Percentiles rank a stretch among this genome's conserved stretches.
These are phyloP conservation scores for Rhyacophila evoluta DNA, from an alignment of 2,888 invertebrate species.

Conservation along the genomic window DNA sequence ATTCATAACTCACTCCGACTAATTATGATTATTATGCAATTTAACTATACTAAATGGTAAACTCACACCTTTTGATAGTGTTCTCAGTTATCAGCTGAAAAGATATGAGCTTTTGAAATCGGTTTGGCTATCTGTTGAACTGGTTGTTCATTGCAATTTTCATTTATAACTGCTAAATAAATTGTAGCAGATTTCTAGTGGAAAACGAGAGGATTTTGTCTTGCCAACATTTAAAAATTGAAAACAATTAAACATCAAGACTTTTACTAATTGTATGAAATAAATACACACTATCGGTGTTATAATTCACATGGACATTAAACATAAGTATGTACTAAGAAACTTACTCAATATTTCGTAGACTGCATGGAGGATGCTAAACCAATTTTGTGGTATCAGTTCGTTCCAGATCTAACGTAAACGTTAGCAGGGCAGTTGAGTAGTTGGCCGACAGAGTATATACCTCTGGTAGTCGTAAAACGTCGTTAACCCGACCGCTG, in stretches of 20 bases:
- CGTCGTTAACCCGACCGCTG: constrained; percentile 20
- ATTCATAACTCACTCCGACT: too few species aligned
- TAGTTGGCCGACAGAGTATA: neutral
- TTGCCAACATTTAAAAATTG: too few species aligned
- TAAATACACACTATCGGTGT: neutral
- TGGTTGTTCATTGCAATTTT: neutral
- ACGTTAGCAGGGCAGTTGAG: constrained; percentile 1
- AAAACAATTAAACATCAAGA: too few species aligned
- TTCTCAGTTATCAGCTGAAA: too few species aligned
- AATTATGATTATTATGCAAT: too few species aligned
- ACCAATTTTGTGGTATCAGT: constrained; percentile 22
- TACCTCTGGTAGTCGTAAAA: neutral
- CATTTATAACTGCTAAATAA: neutral
- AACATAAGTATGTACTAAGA: neutral
- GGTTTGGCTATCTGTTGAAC: too few species aligned
- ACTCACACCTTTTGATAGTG: too few species aligned
- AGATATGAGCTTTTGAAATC: too few species aligned
- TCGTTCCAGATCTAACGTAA: neutral
- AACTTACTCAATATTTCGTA: neutral
- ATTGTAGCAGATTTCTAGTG: too few species aligned
- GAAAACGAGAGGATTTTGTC: too few species aligned
- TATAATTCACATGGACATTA: neutral
- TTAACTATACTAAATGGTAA: too few species aligned
- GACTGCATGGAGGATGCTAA: neutral
- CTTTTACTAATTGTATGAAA: too few species aligned